Conservation (phyloP, 2,797 vertebrate genomes). For the Martes flavigula region DNA sequence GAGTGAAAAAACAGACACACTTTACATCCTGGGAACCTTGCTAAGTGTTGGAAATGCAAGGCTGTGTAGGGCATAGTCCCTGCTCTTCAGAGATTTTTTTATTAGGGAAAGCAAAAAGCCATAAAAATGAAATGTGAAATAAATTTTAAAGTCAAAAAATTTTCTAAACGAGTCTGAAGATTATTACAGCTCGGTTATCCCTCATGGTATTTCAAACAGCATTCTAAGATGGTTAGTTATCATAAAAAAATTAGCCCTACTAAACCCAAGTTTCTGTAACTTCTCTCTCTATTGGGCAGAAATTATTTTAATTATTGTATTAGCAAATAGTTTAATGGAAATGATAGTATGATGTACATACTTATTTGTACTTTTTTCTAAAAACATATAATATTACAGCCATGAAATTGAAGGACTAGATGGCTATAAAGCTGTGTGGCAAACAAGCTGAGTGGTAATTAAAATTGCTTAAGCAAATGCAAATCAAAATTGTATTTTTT, state of each 20-base stretch:
- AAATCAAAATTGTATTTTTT: background rate
- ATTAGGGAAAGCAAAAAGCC: background rate
- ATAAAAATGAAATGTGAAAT: background rate
- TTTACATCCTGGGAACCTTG: background rate
- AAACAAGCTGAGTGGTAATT: background rate
- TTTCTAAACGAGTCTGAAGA: conserved; percentile 5
- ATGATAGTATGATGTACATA: background rate
- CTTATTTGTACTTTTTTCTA: background rate
- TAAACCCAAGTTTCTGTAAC: background rate
- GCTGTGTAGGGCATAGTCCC: background rate
- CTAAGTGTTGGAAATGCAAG: background rate
- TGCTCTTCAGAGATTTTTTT: background rate
- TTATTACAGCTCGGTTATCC: background rate
- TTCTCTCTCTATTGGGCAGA: background rate
- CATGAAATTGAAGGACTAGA: background rate
- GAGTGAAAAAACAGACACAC: background rate
- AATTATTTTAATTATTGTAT: conserved; percentile 5
- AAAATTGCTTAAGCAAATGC: background rate
- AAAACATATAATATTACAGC: background rate
- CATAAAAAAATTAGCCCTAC: background rate
- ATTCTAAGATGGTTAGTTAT: background rate
- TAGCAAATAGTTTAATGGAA: conserved; percentile 16
- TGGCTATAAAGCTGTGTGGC: background rate
- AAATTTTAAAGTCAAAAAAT: background rate
- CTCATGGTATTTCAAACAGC: background rate